Evolutionary conservation across 2,797 vertebrate genomes (phyloP).

Genomic region (Lacerta agilis): DNA sequence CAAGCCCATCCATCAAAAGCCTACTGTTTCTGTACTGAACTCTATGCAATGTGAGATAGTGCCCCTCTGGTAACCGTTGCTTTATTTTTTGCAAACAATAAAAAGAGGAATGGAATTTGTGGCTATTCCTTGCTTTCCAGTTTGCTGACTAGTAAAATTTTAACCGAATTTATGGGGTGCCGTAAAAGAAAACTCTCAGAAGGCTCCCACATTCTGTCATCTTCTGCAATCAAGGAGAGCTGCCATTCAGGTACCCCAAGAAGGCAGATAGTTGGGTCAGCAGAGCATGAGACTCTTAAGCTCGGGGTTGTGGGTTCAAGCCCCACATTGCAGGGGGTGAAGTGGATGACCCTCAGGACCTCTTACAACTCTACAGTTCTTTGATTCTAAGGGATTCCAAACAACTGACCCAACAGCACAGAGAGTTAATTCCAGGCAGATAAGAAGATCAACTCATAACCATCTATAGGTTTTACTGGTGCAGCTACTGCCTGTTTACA

Average conservation of each 20-base stretch:
- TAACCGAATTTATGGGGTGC: constrained; percentile 4
- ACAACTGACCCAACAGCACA: no score
- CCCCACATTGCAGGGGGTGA: no score
- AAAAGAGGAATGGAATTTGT: constrained; percentile 3
- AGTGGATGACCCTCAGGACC: no score
- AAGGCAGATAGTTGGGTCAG: neutral
- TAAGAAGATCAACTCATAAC: no score
- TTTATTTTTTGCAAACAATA: constrained; percentile 2
- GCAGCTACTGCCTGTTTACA: neutral
- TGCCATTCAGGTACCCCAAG: neutral
- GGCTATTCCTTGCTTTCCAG: neutral
- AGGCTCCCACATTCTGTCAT: neutral
- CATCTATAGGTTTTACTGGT: neutral
- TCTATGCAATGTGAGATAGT: neutral
- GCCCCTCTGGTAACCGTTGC: neutral
- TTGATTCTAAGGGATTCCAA: neutral
- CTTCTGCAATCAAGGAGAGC: neutral
- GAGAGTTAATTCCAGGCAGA: no score
- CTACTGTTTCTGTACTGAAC: neutral
- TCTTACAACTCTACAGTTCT: no score
- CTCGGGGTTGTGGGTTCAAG: no score
- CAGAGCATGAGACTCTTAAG: no score
- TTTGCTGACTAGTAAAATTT: constrained; percentile 16
- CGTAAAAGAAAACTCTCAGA: constrained; percentile 4
- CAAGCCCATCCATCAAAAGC: neutral